These are phyloP conservation scores for Augochlora pura DNA, from an alignment of 1,140 invertebrate genomes.

Conservation along the genomic window DNA sequence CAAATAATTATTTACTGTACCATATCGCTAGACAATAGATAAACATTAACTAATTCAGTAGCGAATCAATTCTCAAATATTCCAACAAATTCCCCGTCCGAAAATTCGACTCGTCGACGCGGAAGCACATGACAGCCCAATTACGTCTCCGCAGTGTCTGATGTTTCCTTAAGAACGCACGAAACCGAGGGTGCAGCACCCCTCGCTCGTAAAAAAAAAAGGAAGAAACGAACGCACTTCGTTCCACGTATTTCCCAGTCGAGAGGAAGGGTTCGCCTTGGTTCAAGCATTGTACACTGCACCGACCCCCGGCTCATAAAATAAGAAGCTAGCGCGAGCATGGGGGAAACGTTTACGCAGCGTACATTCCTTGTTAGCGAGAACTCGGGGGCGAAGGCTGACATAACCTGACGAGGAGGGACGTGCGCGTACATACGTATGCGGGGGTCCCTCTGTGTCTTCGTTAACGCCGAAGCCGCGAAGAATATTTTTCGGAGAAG, in stretches of 20 bases:
- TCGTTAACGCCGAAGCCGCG: neutral
- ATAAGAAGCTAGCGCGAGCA: slow-evolving; percentile 12
- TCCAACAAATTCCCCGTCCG: no score
- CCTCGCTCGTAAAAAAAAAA: neutral
- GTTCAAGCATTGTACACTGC: slow-evolving; percentile 16
- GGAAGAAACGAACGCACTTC: neutral
- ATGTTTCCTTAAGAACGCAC: neutral
- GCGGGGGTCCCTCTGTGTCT: neutral
- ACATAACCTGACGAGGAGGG: no score
- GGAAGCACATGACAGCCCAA: neutral
- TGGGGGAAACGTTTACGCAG: neutral
- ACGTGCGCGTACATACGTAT: neutral
- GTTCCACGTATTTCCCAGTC: neutral
- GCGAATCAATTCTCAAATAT: no score
- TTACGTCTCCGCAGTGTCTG: neutral
- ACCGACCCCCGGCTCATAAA: neutral
- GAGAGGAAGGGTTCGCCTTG: neutral
- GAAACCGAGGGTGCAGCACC: neutral
- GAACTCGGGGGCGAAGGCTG: neutral
- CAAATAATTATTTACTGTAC: no score
- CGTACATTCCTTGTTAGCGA: neutral
- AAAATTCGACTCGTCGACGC: no score
- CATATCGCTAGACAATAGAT: no score
- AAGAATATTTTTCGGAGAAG: neutral
- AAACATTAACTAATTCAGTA: no score